Base-by-base conservation (phyloP, 2,113 vertebrate species). In the Coptodon rendalli region DNA sequence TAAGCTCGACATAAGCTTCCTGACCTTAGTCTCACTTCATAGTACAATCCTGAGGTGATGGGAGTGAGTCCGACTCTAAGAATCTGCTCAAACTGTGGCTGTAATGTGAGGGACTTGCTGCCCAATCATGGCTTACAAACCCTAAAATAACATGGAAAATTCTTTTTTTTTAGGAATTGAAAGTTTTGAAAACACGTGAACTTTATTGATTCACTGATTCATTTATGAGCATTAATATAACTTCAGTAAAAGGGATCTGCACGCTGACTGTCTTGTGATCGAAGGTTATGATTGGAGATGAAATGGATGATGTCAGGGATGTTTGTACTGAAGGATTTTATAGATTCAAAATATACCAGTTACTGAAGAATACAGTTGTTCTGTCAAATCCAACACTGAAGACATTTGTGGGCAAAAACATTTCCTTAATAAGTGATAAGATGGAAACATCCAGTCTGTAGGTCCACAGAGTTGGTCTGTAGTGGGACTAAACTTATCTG, bases 11-110 rank as follows among this genome's bases (percentile, higher is more conserved):
- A 73, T 24, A 17, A 38, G 68, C 13, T 48, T 48, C 1, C 22
- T 10, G 13, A 45, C 3, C 2, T 45, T 7, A 1, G 5, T 45
- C 6, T 73, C 24, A 45, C 40, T 17, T 45, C 68, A 16, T 27
- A 4, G 22, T 73, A 73, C 40, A 45, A 27, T 16, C 0, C 38
- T 27, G 40, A 78, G 45, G 45, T 52, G 45, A 78, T 29, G 17
- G 38, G 43, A 76, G 0, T 19, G 29, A 63, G 59, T 63, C 0
- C 29, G 0, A 36, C 59, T 63, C 59, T 63, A 36, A 0, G 16
- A 17, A 31, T 78, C 29, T 78, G 4, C 27, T 52, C 45, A 52
- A 52, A 50, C 73, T 52, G 16, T 50, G 9, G 43, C 71, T 76
- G 40, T 50, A 45, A 76, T 76, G 6, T 31, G 24, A 50, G 43